Evolutionary conservation across 2,113 vertebrate genomes (phyloP).

Genomic region (Gnathonemus echidnorhynchus): DNA sequence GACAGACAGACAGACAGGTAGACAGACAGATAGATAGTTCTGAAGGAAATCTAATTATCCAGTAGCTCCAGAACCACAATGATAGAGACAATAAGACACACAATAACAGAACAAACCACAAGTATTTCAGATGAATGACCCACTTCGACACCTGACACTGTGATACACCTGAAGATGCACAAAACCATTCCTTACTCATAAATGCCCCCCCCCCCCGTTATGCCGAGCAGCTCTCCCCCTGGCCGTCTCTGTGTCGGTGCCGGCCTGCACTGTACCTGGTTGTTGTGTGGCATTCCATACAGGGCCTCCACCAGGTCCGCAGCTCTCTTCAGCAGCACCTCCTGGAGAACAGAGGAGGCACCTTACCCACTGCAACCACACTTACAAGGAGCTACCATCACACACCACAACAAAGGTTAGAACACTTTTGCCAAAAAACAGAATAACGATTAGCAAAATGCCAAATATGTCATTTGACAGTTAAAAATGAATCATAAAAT

Average conservation of each 20-base stretch:
- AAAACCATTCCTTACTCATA: not conserved
- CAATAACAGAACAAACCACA: too few species aligned
- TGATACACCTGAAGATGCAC: not conserved
- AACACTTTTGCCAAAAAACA: not conserved
- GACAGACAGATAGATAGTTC: too few species aligned
- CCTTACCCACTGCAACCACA: not conserved
- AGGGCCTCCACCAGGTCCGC: slow-evolving; percentile 14
- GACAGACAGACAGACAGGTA: too few species aligned
- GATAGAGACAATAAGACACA: too few species aligned
- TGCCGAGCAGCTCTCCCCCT: not conserved
- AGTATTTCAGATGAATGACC: not conserved
- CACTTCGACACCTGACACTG: not conserved
- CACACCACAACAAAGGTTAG: not conserved
- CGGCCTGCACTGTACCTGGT: slow-evolving; percentile 10
- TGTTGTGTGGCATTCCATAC: slow-evolving; percentile 19
- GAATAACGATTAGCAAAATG: not conserved
- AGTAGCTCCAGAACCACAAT: too few species aligned
- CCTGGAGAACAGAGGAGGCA: not conserved
- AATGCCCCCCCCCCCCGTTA: not conserved
- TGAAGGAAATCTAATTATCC: too few species aligned
- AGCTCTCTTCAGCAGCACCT: slow-evolving; percentile 13
- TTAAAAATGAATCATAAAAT: not conserved
- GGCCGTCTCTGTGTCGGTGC: not conserved
- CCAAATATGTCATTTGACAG: not conserved
- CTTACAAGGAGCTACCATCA: not conserved